These are phyloP conservation scores for Rhineura floridana DNA, from an alignment of 2,113 vertebrate species.

Conservation along the genomic window DNA sequence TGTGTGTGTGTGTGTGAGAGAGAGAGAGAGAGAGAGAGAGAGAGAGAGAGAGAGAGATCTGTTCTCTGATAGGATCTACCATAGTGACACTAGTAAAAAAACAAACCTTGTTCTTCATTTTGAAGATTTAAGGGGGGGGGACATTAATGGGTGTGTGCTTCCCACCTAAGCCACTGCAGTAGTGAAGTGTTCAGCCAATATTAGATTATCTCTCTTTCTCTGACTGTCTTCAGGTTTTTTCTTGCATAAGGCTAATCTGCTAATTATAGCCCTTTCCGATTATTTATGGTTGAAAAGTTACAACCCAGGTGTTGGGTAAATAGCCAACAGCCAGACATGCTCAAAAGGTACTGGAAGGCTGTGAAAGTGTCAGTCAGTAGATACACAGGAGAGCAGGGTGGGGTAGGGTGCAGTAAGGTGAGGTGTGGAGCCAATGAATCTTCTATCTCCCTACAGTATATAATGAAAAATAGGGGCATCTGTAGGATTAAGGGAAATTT, in stretches of 20 bases:
- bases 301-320: conserved; percentile 4
- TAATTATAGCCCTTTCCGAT: conserved; percentile 6
- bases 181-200: neutral
- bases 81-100: no score
- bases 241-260: neutral
- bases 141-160: neutral
- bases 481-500: conserved; percentile 5
- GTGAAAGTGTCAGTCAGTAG: neutral
- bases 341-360: neutral
- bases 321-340: neutral
- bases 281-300: conserved; percentile 23
- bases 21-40: no score
- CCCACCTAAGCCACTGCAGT: neutral
- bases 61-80: no score
- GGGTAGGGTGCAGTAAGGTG: neutral
- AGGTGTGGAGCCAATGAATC: neutral
- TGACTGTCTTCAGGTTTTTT: neutral
- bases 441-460: neutral
- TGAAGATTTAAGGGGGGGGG: neutral
- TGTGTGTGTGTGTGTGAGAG: no score
- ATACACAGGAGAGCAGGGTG: neutral
- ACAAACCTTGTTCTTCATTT: neutral
- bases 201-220: neutral
- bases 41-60: no score
- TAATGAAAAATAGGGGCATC: neutral